phyloP scores from a whole-genome alignment of 2,888 invertebrate genomes.

The Minunthozetes semirufus region DNA sequence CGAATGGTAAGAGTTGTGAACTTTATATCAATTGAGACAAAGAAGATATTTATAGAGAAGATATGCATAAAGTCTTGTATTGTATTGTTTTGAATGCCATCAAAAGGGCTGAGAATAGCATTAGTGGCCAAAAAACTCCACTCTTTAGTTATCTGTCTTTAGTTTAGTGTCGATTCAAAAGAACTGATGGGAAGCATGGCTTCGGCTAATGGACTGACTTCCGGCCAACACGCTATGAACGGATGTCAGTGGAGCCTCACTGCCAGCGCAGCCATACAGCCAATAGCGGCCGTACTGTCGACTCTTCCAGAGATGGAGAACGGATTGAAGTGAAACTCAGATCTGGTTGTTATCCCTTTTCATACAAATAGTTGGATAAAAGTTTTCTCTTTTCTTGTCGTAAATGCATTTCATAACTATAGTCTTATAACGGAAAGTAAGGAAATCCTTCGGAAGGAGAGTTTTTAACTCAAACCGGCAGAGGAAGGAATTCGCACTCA shows the following conservation, averaged over 20 bases:
- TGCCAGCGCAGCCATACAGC: conserved; percentile 2
- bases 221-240: conserved; percentile 38
- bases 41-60: not conserved
- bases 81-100: not conserved
- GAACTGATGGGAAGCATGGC: conserved; percentile 33
- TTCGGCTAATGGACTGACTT: conserved; percentile 42
- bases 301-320: not conserved
- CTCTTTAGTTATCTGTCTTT: not conserved
- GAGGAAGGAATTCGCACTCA: conserved; percentile 32
- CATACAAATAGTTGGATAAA: not conserved
- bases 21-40: conserved; percentile 4
- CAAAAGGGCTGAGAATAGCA: conserved; percentile 19
- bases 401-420: conserved; percentile 22
- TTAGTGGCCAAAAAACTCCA: not conserved
- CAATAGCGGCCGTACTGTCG: not conserved
- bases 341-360: conserved; percentile 5
- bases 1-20: not conserved
- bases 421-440: conserved; percentile 27
- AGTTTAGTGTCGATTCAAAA: not conserved
- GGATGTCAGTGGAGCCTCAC: conserved; percentile 32
- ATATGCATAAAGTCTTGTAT: not conserved
- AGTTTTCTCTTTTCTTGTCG: conserved; percentile 22
- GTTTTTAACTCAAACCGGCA: conserved; percentile 29
- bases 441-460: conserved; percentile 29
- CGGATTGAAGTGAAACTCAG: not conserved